Conservation (phyloP, 2,888 invertebrate species). For the Frankliniella intonsa region DNA sequence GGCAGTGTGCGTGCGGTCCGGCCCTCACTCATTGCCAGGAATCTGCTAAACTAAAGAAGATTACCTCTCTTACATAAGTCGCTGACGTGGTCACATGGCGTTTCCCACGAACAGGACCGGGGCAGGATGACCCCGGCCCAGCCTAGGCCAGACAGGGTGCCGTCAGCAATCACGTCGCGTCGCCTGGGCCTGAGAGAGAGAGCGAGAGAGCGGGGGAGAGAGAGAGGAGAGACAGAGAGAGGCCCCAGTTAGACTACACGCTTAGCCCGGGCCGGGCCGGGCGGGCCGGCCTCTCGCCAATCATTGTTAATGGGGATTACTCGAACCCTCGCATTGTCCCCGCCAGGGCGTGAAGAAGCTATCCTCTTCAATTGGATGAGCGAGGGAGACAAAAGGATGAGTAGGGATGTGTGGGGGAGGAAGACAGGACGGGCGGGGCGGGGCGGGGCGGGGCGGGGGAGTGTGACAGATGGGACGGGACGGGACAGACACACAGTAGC, state of each 20-base stretch:
- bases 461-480: neutral
- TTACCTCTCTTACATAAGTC: neutral
- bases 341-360: neutral
- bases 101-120: neutral
- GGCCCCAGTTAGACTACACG: neutral
- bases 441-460: neutral
- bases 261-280: neutral
- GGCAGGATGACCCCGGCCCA: too few species aligned
- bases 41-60: neutral
- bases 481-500: neutral
- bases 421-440: neutral
- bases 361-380: neutral
- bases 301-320: constrained; percentile 17
- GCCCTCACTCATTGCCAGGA: too few species aligned
- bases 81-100: neutral
- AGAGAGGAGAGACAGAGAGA: neutral
- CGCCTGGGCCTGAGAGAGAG: neutral
- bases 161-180: neutral
- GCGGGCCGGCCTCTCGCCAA: neutral
- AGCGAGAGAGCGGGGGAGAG: neutral
- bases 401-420: neutral
- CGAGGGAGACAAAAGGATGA: constrained; percentile 1
- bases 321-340: neutral
- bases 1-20: too few species aligned
- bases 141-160: neutral